Base-by-base conservation (phyloP, 2,888 invertebrate species). In the Heliconius sara region DNA sequence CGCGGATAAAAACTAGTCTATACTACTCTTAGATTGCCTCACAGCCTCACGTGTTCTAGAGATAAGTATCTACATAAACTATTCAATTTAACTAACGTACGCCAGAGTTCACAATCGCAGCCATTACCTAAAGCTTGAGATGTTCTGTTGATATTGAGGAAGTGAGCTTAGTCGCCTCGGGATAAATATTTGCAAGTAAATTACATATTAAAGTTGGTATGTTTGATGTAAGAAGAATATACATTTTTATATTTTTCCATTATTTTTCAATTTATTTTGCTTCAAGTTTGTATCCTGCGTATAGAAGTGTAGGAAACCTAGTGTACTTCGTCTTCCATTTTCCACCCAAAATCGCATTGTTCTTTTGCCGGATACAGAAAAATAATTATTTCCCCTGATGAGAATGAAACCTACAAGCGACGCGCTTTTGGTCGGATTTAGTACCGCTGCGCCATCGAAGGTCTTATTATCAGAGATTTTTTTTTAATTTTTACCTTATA, bases 121-220 rank as follows among this genome's bases (percentile, higher is more conserved):
- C 65, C 25, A 27, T 75, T 65, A 39, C 19, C 25, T 2, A 43
- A 39, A 60, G 39, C 63, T 43, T 7, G 43, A 63, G 63, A 65
- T 75, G 65, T 75, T 75, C 27, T 22, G 65, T 75, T 65, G 65
- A 75, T 75, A 75, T 43, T 27, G 65, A 47, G 16, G 43, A 47
- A 43, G 22, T 39, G 43, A 75, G 75, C 43, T 63, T 43, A 63
- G 39, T 19, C 63, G 74, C 25, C 27, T 39, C 25, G 25, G 74
- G 43, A 65, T 39, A 43, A 25, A 12, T 65, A 65, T 65, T 63
- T 65, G 43, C 25, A 63, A 65, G 65, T 60, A 27, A 74, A 74
- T 39, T 65, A 65, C 6, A 43, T 63, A 57, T 30, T 60, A 57
- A n/a, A 57, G 10, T 39, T 2, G 39, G 39, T 52, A 30, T 30